These are phyloP conservation scores for Tortricodes alternella DNA, from an alignment of 2,888 invertebrate genomes.

Conservation along the genomic window DNA sequence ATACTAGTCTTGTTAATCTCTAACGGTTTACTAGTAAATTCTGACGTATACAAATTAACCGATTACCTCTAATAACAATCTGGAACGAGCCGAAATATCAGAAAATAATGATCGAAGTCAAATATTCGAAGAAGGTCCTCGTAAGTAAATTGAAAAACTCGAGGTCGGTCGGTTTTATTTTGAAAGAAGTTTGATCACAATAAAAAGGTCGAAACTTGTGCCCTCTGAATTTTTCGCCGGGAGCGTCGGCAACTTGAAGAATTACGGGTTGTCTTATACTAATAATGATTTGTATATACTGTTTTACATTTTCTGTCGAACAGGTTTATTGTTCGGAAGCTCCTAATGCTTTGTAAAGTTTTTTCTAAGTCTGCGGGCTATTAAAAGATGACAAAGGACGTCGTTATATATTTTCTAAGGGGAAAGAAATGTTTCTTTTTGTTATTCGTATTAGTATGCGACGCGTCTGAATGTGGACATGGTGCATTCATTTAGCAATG, in stretches of 20 bases:
- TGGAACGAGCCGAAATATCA: constrained; percentile 4
- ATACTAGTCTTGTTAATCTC: no score
- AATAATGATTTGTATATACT: constrained; percentile 27
- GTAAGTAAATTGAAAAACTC: constrained; percentile 30
- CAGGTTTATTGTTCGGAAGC: background rate
- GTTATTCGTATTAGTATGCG: background rate
- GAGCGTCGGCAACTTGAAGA: background rate
- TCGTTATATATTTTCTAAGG: no score
- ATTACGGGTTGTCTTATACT: constrained; percentile 16
- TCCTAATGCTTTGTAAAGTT: background rate
- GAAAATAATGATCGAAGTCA: constrained; percentile 23
- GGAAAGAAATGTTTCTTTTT: no score
- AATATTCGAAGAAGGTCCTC: constrained; percentile 21
- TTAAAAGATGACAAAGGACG: no score
- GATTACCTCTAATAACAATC: constrained; percentile 13
- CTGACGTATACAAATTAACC: constrained; percentile 12
- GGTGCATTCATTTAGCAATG: background rate
- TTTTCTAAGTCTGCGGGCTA: background rate
- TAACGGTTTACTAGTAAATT: background rate
- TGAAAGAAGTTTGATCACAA: constrained; percentile 22
- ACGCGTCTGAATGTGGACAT: background rate
- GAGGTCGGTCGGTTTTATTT: constrained; percentile 17
- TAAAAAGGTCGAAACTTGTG: constrained; percentile 25
- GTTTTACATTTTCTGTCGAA: constrained; percentile 23
- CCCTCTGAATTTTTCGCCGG: constrained; percentile 17